phyloP scores from a whole-genome alignment of 2,888 invertebrate species.

The Crossocerus cetratus region DNA sequence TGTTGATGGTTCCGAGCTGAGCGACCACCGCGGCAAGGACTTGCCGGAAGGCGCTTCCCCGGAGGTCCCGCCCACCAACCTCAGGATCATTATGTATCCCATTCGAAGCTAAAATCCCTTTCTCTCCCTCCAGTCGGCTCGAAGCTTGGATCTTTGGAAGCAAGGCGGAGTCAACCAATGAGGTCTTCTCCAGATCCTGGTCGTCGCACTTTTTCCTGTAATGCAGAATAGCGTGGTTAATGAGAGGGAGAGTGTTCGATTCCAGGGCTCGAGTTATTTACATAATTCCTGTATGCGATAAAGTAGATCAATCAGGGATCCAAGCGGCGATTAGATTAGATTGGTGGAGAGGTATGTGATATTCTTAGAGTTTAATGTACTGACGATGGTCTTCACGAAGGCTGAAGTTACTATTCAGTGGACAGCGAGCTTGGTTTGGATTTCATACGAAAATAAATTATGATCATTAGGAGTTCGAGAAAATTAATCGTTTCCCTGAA shows the following conservation, averaged over 20 bases:
- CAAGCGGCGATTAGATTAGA: too few species aligned
- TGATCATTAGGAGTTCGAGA: too few species aligned
- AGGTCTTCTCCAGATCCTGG: conserved; percentile 59
- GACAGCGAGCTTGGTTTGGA: conserved; percentile 33
- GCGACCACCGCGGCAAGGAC: conserved; percentile 82
- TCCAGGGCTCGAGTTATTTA: too few species aligned
- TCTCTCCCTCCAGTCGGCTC: conserved; percentile 49
- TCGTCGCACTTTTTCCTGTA: conserved; percentile 57
- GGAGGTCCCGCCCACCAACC: conserved; percentile 41
- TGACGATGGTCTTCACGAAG: too few species aligned
- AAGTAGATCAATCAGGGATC: too few species aligned
- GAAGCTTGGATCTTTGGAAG: conserved; percentile 60
- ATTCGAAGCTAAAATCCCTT: conserved; percentile 42
- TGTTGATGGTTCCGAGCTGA: conserved; percentile 84
- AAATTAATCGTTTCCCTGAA: too few species aligned
- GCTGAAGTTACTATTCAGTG: not conserved
- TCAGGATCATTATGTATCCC: conserved; percentile 49
- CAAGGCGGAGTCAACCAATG: conserved; percentile 60
- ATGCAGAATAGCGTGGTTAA: conserved; percentile 14
- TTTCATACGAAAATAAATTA: conserved; percentile 44
- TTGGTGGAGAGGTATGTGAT: too few species aligned
- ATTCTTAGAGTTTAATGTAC: too few species aligned
- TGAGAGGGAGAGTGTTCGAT: too few species aligned
- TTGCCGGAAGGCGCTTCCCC: conserved; percentile 75
- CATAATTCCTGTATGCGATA: too few species aligned